Percentiles rank a stretch among this genome's conserved stretches.
Conservation (phyloP, 1,140 invertebrate species). For the Zaprionus vittiger region DNA sequence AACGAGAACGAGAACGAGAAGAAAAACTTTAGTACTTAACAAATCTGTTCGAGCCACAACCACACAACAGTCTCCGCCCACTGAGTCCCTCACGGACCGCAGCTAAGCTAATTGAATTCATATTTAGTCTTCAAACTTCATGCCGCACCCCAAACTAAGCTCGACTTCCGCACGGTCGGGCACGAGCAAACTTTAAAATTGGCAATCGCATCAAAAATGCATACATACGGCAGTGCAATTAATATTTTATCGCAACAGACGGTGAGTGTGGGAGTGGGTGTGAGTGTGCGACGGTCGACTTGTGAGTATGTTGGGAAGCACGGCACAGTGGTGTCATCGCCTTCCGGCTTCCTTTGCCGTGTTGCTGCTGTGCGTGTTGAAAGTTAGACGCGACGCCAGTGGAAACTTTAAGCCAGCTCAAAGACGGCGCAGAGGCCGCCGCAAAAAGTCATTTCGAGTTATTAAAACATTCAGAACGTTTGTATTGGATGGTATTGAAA, state of each 20-base stretch:
- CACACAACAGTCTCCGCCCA: slow-evolving; percentile 6
- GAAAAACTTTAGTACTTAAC: slow-evolving; percentile 25
- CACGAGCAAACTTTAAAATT: slow-evolving; percentile 76
- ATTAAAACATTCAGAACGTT: slow-evolving; percentile 83
- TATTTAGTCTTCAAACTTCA: slow-evolving; percentile 42
- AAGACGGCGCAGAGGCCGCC: slow-evolving; percentile 41
- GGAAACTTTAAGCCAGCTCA: slow-evolving; percentile 56
- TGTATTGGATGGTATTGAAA: slow-evolving; percentile 69
- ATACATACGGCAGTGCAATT: slow-evolving; percentile 76
- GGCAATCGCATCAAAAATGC: slow-evolving; percentile 81
- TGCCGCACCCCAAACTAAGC: background rate
- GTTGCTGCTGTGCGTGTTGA: slow-evolving; percentile 62
- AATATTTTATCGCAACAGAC: slow-evolving; percentile 75
- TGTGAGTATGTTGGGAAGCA: background rate
- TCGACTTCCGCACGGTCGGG: slow-evolving; percentile 61
- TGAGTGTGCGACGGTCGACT: background rate
- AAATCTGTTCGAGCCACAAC: slow-evolving; percentile 8
- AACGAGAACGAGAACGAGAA: slow-evolving; percentile 49
- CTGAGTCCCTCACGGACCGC: background rate
- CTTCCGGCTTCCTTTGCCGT: slow-evolving; percentile 32
- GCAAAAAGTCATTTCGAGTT: slow-evolving; percentile 82
- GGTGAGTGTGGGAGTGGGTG: background rate
- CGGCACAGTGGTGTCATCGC: slow-evolving; percentile 18
- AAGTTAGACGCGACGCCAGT: slow-evolving; percentile 60
- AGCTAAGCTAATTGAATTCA: slow-evolving; percentile 68